Evolutionary conservation across 1,140 invertebrate genomes (phyloP).

Genomic region (Drosophila punjabiensis): DNA sequence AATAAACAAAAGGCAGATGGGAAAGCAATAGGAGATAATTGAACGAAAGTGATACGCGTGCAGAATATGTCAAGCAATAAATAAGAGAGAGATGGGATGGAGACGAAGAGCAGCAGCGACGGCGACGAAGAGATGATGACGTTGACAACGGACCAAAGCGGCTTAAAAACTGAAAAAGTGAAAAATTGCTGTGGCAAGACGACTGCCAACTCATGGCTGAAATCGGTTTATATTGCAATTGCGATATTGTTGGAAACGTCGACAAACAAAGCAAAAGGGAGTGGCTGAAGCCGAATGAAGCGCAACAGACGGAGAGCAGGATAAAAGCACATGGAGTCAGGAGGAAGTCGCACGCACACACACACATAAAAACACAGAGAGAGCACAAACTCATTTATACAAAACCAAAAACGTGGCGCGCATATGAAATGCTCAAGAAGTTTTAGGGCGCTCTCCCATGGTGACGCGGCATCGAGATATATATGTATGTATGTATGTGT

Average conservation of each 20-base stretch:
- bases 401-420: constrained; percentile 69
- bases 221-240: constrained; percentile 35
- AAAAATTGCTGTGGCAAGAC: constrained; percentile 15
- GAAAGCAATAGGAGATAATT: constrained; percentile 33
- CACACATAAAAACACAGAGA: constrained; percentile 7
- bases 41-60: constrained; percentile 74
- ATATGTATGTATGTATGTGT: constrained; percentile 39
- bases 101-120: constrained; percentile 1
- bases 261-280: constrained; percentile 59
- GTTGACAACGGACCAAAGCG: constrained; percentile 29
- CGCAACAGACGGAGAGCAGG: constrained; percentile 61
- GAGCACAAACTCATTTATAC: constrained; percentile 8
- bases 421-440: constrained; percentile 58
- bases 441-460: constrained; percentile 50
- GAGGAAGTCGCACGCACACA: constrained; percentile 72
- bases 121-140: constrained; percentile 37
- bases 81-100: constrained; percentile 17
- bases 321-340: constrained; percentile 65
- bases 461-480: constrained; percentile 75
- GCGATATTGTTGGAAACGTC: constrained; percentile 2
- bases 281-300: constrained; percentile 51
- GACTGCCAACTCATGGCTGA: constrained; percentile 11
- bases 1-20: constrained; percentile 25
- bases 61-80: constrained; percentile 46
- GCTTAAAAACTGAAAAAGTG: constrained; percentile 17